Evolutionary conservation across 2,888 invertebrate species (phyloP).

Genomic region (Lasius fuliginosus): DNA sequence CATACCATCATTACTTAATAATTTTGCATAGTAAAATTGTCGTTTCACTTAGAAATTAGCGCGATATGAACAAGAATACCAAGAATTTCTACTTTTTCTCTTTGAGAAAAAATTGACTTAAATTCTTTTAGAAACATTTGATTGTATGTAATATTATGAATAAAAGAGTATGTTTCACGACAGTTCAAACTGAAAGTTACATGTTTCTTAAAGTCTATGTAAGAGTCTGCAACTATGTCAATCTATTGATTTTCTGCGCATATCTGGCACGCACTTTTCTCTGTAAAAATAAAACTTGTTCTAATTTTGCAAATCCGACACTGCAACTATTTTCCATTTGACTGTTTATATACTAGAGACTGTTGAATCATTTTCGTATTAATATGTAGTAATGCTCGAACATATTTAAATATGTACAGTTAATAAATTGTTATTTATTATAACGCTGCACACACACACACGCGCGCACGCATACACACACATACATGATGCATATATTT

Average conservation of each 20-base stretch:
- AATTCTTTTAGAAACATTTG: neutral
- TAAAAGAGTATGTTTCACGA: neutral
- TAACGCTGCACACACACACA: neutral
- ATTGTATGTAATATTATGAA: neutral
- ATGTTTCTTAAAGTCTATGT: neutral
- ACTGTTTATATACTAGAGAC: neutral
- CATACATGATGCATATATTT: constrained; percentile 36
- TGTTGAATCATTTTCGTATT: neutral
- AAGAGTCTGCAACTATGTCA: neutral
- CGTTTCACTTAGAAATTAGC: neutral
- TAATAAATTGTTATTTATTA: constrained; percentile 20
- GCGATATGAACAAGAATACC: neutral
- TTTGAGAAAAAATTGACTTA: neutral
- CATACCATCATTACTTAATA: neutral
- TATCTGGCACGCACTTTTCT: neutral
- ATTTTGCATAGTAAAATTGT: neutral
- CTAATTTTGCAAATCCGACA: constrained; percentile 8
- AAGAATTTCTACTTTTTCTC: neutral
- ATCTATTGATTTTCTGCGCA: constrained; percentile 16
- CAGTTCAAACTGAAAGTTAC: neutral
- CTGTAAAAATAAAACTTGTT: neutral
- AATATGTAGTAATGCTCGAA: neutral
- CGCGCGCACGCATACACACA: no score
- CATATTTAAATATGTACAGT: neutral
- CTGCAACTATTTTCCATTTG: neutral